These are phyloP conservation scores for Pomacea canaliculata DNA, from an alignment of 2,888 invertebrate species.

Conservation along the genomic window DNA sequence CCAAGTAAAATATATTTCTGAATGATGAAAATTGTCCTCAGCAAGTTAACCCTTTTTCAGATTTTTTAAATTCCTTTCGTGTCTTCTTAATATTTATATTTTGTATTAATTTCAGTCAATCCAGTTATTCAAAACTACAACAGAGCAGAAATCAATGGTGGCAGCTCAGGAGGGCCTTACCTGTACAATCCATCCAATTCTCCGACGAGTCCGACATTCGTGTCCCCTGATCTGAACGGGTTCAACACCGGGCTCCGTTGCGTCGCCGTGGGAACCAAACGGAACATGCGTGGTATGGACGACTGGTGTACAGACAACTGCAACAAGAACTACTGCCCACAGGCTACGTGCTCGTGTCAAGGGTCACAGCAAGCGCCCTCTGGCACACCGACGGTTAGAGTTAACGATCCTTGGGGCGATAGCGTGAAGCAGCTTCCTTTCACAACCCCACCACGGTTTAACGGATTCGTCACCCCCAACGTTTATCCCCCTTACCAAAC, in stretches of 20 bases:
- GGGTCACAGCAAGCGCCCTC: not conserved
- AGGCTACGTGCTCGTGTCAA: not conserved
- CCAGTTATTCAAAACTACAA: slow-evolving; percentile 3
- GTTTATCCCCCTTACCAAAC: not conserved
- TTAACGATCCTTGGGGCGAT: not conserved
- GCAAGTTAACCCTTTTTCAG: too few relatives aligned
- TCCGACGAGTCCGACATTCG: too few relatives aligned
- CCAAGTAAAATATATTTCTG: too few relatives aligned
- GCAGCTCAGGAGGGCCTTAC: not conserved
- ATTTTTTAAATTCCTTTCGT: too few relatives aligned
- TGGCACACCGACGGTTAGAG: not conserved
- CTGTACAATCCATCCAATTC: not conserved
- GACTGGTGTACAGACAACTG: slow-evolving; percentile 18
- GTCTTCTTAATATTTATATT: not conserved
- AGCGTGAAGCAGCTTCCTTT: not conserved
- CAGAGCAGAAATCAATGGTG: not conserved
- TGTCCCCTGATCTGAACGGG: too few relatives aligned
- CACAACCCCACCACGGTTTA: not conserved
- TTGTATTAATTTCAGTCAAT: not conserved
- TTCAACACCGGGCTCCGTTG: not conserved
- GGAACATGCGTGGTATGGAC: slow-evolving; percentile 3
- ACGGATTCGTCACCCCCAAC: not conserved
- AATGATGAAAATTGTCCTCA: too few relatives aligned
- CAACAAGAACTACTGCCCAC: slow-evolving; percentile 12
- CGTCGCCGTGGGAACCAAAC: slow-evolving; percentile 1